Base-by-base conservation (phyloP, 1,140 invertebrate genomes). In the Triops cancriformis region DNA sequence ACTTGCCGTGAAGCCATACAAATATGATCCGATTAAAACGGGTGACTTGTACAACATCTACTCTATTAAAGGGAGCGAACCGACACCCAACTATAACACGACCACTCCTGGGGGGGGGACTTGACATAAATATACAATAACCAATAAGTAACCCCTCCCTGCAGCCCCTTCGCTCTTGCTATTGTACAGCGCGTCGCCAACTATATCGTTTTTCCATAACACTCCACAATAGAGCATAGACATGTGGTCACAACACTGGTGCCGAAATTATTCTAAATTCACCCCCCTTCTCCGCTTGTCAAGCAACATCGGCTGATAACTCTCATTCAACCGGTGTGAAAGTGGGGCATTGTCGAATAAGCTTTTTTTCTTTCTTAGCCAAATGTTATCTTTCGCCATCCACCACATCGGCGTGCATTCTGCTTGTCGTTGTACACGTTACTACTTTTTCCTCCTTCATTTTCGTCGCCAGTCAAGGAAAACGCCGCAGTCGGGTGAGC, bases 1-100 rank as follows among this genome's bases (percentile, higher is more conserved):
- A 64, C 51, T 23, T 64, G 51, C 51, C 51, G 51, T 64, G 51
- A 64, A 64, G 51, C 51, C 51, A n/a, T 64, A 64, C 51, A 64
- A 64, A 64, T 64, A 64, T 64, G 51, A 64, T 64, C 51, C 51
- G 51, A 64, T 64, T 64, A 64, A 64, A 64, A 64, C 10, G 51
- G 51, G 51, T 64, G 51, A 64, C 51, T 64, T 64, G 51, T 18
- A 23, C 18, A 64, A 23, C 4, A 64, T 64, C 1, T 14, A 64
- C 0, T 23, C 14, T 23, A 64, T 64, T 23, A 64, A 64, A 23
- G n/a, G 51, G 51, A 23, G 51, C 14, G 23, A 14, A 23, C 51
- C 14, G 23, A 64, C 51, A 64, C 51, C 18, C 14, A 64, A 64
- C 51, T 18, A 64, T 4, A 23, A 23, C 18, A 23, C 14, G 51